Evolutionary conservation across 2,797 vertebrate genomes (phyloP).

Genomic region (Passerculus sandwichensis): DNA sequence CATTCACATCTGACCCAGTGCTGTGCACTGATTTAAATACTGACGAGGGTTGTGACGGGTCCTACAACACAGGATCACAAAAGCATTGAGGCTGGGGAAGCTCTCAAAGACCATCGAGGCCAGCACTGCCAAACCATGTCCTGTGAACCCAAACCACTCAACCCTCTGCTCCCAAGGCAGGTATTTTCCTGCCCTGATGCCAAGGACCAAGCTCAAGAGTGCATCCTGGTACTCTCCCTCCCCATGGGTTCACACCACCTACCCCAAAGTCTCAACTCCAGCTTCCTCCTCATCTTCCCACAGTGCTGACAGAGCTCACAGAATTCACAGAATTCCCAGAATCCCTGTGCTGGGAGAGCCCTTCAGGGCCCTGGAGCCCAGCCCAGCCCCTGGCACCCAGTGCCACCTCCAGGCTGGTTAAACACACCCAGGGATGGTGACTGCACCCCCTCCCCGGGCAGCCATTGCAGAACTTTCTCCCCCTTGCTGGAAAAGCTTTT

Average conservation of each 20-base stretch:
- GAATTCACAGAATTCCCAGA: too few species aligned
- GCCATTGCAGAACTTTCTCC: not conserved
- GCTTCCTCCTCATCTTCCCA: not conserved
- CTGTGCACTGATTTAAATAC: not conserved
- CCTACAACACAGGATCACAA: not conserved
- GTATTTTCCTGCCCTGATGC: not conserved
- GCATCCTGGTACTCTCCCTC: fast-evolving
- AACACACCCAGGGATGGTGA: not conserved
- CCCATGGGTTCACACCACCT: fast-evolving
- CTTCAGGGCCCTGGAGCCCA: not conserved
- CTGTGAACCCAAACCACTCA: not conserved
- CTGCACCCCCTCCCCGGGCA: not conserved
- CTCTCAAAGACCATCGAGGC: fast-evolving
- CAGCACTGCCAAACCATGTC: too few species aligned
- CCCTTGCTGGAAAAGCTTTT: too few species aligned
- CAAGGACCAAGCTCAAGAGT: not conserved
- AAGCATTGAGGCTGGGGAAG: not conserved
- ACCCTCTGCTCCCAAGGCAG: not conserved
- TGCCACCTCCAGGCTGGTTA: not conserved
- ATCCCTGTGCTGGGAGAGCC: not conserved
- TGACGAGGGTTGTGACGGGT: fast-evolving
- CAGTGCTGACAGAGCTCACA: not conserved
- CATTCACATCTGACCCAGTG: fast-evolving
- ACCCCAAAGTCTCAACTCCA: not conserved
- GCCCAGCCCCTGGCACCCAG: not conserved